A percentile compares a stretch with the other conserved stretches of the same genome.
phyloP scores from a whole-genome alignment of 2,888 invertebrate species.

The Parthenolecanium corni region DNA sequence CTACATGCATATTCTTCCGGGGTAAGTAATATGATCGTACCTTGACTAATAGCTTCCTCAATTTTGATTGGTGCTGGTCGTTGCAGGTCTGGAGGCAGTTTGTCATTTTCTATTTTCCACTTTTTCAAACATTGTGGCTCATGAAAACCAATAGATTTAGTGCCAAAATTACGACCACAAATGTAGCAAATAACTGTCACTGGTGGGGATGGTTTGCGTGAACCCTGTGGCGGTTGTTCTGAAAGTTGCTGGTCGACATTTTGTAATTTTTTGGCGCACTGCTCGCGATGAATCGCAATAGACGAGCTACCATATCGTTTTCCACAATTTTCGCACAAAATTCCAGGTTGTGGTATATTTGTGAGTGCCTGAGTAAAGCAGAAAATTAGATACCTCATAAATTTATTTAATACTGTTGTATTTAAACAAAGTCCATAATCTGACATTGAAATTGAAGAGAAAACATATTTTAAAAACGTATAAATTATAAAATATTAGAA shows the following conservation, averaged over 20 bases:
- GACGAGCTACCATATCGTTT: conserved; percentile 12
- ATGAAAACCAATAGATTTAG: conserved; percentile 50
- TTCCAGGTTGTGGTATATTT: not conserved
- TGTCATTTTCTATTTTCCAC: conserved; percentile 51
- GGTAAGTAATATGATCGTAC: no score
- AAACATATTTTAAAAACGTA: no score
- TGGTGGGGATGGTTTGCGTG: conserved; percentile 7
- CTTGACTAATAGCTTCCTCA: conserved; percentile 37
- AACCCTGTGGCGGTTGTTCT: not conserved
- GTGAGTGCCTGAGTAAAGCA: not conserved
- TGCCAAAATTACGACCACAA: conserved; percentile 53
- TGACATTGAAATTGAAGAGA: no score
- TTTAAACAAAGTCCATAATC: not conserved
- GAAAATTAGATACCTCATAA: not conserved
- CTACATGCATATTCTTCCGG: no score
- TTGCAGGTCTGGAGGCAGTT: conserved; percentile 44
- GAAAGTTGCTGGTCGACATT: not conserved
- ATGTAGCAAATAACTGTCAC: conserved; percentile 48
- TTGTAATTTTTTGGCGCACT: conserved; percentile 3
- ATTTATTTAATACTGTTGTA: not conserved
- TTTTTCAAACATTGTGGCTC: conserved; percentile 55
- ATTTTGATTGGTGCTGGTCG: conserved; percentile 49
- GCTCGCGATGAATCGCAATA: conserved; percentile 6
- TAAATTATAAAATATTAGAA: not conserved
- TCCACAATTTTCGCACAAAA: conserved; percentile 16